Evolutionary conservation across 2,113 vertebrate genomes (phyloP), one percentile per base, ranked within the genome.

Genomic region (Boleophthalmus pectinirostris): DNA sequence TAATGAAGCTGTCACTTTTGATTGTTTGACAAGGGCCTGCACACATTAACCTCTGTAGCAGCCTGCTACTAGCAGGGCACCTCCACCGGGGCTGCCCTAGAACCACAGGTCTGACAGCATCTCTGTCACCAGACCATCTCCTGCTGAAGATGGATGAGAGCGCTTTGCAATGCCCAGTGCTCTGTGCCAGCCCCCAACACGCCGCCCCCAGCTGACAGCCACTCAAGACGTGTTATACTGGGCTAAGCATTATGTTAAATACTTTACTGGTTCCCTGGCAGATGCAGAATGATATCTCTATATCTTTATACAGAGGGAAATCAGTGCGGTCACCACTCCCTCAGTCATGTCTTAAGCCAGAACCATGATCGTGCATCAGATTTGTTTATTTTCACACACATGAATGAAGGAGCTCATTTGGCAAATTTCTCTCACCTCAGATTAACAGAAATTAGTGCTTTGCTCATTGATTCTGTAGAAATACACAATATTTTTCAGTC

Each of bases 31-130:
- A 78, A 38, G 69, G 29, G 70, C 78, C 74, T 70, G 64, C 29
- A 35, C 57, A 47, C 83, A 92, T 90, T 89, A 85, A 90, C 82
- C 83, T 90, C 86, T 82, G 82, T 81, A 83, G 61, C n/a, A n/a
- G n/a, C n/a, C n/a, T n/a, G n/a, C n/a, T n/a, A n/a, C n/a, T n/a
- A n/a, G n/a, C 74, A 66, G 79, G 79, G 68, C 78, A 69, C 78
- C 75, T 90, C 84, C 70, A 84, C 88, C 87, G 87, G 79, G 70
- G 65, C 70, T 74, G 75, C 73, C 75, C 84, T 80, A 84, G 76
- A 74, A 69, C 68, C 80, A 69, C 75, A 58, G 58, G 68, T 70
- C 56, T 85, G 90, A 87, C 79, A 79, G 81, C 68, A 69, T 57
- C 74, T 82, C 70, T 69, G 85, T 89, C 79, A 85, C 51, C 70